Percentiles rank a stretch among this genome's conserved stretches.
Conservation (phyloP, 2,888 invertebrate genomes). For the Caenorhabditis sulstoni region DNA sequence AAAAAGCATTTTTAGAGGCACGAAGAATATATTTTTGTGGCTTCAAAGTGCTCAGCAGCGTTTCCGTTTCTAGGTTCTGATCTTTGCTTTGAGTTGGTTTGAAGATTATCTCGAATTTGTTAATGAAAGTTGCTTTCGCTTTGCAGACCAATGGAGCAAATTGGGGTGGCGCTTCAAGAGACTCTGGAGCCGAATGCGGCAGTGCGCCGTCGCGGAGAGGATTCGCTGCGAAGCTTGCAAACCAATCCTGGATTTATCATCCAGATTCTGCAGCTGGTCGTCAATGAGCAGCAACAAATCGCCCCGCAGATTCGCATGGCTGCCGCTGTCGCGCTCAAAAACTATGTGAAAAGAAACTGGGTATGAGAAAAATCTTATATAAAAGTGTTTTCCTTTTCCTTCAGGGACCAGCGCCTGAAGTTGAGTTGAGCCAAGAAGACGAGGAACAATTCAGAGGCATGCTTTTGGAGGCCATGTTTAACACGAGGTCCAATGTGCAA, state of each 20-base stretch:
- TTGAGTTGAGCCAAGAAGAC: constrained; percentile 65
- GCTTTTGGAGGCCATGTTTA: constrained; percentile 88
- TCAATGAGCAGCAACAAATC: constrained; percentile 83
- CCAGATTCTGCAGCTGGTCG: constrained; percentile 57
- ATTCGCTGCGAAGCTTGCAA: constrained; percentile 57
- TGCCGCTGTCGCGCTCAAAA: constrained; percentile 95
- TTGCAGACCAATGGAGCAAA: constrained; percentile 50
- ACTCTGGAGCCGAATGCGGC: constrained; percentile 81
- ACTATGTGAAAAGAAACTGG: constrained; percentile 97
- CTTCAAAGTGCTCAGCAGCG: too few relatives aligned
- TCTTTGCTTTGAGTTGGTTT: background rate
- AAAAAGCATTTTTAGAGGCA: background rate
- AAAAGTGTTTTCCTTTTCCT: constrained; percentile 10
- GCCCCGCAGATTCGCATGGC: constrained; percentile 91
- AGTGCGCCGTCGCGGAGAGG: constrained; percentile 80
- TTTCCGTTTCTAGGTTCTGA: too few relatives aligned
- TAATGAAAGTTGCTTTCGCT: background rate
- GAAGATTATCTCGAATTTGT: background rate
- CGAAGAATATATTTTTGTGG: too few relatives aligned
- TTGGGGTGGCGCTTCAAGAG: constrained; percentile 77
- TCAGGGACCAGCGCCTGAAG: constrained; percentile 67
- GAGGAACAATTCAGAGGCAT: constrained; percentile 84
- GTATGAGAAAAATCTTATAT: constrained; percentile 65
- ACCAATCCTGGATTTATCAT: constrained; percentile 57
- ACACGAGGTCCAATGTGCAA: constrained; percentile 91